phyloP scores from a whole-genome alignment of 2,888 invertebrate genomes.

The Callyntrura guangdongensis region DNA sequence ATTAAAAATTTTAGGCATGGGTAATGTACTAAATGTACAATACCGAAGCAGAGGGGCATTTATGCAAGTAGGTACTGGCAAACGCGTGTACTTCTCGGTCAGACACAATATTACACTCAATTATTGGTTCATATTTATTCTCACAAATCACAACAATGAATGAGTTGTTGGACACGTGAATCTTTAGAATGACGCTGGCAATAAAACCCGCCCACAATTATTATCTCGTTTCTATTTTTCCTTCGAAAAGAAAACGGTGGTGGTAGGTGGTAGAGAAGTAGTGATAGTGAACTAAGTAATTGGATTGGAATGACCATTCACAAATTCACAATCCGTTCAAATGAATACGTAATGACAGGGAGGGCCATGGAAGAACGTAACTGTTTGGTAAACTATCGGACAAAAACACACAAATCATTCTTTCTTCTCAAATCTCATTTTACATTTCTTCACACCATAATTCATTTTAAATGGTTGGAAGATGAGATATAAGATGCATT shows the following conservation, averaged over 20 bases:
- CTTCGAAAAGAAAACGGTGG: neutral
- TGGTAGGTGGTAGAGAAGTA: too few relatives aligned
- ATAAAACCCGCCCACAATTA: constrained; percentile 47
- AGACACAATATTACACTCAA: too few relatives aligned
- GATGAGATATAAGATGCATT: neutral
- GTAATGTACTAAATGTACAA: too few relatives aligned
- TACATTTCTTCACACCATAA: neutral
- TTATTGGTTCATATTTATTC: neutral
- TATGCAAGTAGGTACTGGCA: neutral
- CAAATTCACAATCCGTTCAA: neutral
- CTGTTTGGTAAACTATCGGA: too few relatives aligned
- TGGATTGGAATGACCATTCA: constrained; percentile 23
- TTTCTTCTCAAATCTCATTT: neutral
- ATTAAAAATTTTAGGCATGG: too few relatives aligned
- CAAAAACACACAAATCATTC: neutral
- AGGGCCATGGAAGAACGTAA: too few relatives aligned
- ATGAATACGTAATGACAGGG: neutral
- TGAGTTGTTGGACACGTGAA: constrained; percentile 20
- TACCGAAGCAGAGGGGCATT: too few relatives aligned
- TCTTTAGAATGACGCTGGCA: constrained; percentile 22
- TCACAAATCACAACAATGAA: constrained; percentile 38
- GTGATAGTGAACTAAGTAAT: neutral
- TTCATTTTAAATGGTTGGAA: neutral
- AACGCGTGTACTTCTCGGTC: neutral
- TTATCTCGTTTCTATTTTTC: neutral